Percentiles rank a stretch among this genome's conserved stretches.
Conservation (phyloP, 2,797 vertebrate species). For the Acanthornis magna region DNA sequence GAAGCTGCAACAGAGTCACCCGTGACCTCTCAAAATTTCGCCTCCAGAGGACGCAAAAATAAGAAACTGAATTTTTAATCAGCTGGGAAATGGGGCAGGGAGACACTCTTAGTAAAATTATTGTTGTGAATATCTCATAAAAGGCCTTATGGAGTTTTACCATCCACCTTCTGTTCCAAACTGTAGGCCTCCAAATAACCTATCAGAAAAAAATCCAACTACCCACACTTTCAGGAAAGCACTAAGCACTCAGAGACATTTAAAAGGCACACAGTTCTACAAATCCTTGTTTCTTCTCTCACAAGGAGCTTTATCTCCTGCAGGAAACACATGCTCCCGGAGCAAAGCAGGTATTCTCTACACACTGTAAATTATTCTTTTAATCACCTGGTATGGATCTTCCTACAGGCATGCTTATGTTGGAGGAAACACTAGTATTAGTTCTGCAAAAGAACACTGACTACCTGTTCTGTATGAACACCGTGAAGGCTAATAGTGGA, state of each 20-base stretch:
- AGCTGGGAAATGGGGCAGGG: not conserved
- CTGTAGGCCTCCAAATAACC: not conserved
- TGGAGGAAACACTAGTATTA: not conserved
- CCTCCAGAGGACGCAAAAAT: not conserved
- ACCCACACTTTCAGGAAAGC: not conserved
- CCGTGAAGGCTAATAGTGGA: fast-evolving
- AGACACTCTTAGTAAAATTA: not conserved
- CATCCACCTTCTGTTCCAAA: not conserved
- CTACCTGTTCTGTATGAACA: not conserved
- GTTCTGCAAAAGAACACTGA: not conserved
- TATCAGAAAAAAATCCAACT: not conserved
- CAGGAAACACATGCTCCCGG: not conserved
- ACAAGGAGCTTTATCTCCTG: not conserved
- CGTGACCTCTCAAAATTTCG: not conserved
- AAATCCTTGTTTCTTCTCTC: not conserved
- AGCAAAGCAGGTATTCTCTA: not conserved
- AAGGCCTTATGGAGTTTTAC: not conserved
- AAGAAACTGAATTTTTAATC: not conserved
- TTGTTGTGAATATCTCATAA: not conserved
- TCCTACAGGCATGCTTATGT: not conserved
- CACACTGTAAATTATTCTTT: not conserved
- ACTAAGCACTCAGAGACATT: not conserved
- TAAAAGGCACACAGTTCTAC: not conserved
- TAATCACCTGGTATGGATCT: not conserved
- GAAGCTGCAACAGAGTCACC: not conserved